Conservation (phyloP, 2,888 invertebrate species). For the Diarsia rubi region DNA sequence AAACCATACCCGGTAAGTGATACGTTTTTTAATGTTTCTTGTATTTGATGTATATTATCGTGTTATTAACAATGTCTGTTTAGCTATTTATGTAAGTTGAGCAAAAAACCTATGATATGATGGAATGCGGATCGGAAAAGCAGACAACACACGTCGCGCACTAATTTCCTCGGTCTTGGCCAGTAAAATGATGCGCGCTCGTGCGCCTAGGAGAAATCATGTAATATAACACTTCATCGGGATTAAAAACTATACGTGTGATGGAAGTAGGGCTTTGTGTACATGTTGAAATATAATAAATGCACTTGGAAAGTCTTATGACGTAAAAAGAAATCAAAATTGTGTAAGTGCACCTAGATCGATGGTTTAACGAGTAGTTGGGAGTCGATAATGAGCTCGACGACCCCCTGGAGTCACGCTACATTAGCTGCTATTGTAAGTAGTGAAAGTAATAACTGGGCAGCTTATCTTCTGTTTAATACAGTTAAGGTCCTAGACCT, state of each 20-base stretch:
- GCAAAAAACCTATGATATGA: constrained; percentile 77
- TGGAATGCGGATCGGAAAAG: constrained; percentile 89
- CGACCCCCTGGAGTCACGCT: constrained; percentile 77
- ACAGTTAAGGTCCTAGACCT: constrained; percentile 24
- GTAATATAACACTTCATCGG: constrained; percentile 77
- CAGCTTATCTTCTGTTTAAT: constrained; percentile 38
- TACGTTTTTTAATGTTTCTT: constrained; percentile 35
- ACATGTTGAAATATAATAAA: constrained; percentile 5
- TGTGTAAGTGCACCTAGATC: constrained; percentile 66
- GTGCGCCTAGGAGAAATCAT: constrained; percentile 84
- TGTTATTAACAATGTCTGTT: constrained; percentile 60
- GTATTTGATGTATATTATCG: constrained; percentile 42
- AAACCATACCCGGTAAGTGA: constrained; percentile 87
- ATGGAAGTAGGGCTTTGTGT: constrained; percentile 17
- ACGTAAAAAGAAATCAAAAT: constrained; percentile 67
- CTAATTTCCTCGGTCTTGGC: constrained; percentile 86
- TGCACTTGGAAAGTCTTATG: constrained; percentile 25
- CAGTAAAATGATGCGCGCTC: constrained; percentile 84
- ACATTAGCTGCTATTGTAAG: constrained; percentile 73
- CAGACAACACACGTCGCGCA: constrained; percentile 85
- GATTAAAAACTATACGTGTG: constrained; percentile 54
- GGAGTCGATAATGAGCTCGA: constrained; percentile 74
- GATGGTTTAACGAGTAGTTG: constrained; percentile 75
- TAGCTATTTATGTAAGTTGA: constrained; percentile 75
- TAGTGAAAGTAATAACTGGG: constrained; percentile 73